Conservation (phyloP, 2,888 invertebrate genomes). For the Atherix ibis region DNA sequence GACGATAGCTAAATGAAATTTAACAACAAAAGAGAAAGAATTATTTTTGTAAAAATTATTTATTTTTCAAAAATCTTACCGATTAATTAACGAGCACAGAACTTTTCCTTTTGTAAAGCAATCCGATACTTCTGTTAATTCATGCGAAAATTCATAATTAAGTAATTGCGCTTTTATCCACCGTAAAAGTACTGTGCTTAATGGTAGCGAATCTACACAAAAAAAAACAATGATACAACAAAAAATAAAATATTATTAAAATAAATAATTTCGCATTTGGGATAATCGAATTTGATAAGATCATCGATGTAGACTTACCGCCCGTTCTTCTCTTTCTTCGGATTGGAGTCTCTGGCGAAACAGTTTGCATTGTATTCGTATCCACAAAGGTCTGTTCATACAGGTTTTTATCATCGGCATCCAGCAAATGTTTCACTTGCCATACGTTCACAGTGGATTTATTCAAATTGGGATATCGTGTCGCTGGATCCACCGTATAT, state of each 20-base stretch:
- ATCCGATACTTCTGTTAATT: conserved; percentile 28
- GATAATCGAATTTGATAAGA: no score
- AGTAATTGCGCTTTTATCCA: conserved; percentile 31
- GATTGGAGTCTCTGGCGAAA: conserved; percentile 44
- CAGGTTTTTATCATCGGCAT: conserved; percentile 51
- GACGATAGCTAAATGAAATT: conserved; percentile 56
- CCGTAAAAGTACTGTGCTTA: conserved; percentile 26
- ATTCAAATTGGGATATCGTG: conserved; percentile 74
- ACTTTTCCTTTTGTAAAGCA: conserved; percentile 30
- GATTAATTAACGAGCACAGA: conserved; percentile 29
- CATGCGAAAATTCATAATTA: conserved; percentile 23
- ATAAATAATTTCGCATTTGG: no score
- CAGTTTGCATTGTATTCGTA: conserved; percentile 37
- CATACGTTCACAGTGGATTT: conserved; percentile 55
- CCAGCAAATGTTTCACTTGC: conserved; percentile 55
- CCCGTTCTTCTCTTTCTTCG: conserved; percentile 29
- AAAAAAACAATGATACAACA: not conserved
- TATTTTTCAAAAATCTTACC: conserved; percentile 17
- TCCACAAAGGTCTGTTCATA: conserved; percentile 37
- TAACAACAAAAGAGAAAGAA: conserved; percentile 1
- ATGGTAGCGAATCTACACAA: conserved; percentile 22
- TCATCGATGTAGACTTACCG: conserved; percentile 18
- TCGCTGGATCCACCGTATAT: conserved; percentile 75
- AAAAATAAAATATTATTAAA: not conserved
- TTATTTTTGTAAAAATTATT: not conserved